Percentiles rank a stretch among this genome's conserved stretches.
Evolutionary conservation across 2,888 invertebrate genomes (phyloP).

Genomic region (Cloeon dipterum): DNA sequence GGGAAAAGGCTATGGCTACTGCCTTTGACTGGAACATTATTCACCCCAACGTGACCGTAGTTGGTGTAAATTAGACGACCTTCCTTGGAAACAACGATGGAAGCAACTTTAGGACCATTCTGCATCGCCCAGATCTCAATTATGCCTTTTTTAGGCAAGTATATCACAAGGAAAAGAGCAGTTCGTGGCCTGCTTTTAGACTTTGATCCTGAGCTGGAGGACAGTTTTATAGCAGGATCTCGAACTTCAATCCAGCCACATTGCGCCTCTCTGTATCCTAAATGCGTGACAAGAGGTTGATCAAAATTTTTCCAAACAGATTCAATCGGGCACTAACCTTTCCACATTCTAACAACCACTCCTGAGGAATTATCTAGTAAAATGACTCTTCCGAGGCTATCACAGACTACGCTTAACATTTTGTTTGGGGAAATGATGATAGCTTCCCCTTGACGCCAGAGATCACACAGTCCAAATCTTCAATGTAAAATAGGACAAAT

Average conservation of each 20-base stretch:
- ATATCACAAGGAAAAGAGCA: constrained; percentile 72
- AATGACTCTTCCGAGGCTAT: constrained; percentile 69
- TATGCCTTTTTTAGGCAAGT: constrained; percentile 75
- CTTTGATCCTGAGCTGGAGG: not conserved
- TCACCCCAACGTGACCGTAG: constrained; percentile 57
- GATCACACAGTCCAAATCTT: constrained; percentile 65
- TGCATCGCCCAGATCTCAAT: constrained; percentile 86
- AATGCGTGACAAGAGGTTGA: constrained; percentile 3
- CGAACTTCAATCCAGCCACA: constrained; percentile 73
- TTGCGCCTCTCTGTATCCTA: constrained; percentile 79
- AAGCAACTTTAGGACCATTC: constrained; percentile 71
- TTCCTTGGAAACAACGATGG: constrained; percentile 71
- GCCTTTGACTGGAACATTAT: constrained; percentile 23
- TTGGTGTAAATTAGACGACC: constrained; percentile 56
- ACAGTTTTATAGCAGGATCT: not conserved
- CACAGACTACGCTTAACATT: constrained; percentile 56
- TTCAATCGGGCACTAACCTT: too few relatives aligned
- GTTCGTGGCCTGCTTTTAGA: constrained; percentile 24
- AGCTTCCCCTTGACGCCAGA: constrained; percentile 46
- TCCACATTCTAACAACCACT: constrained; percentile 65
- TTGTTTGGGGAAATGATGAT: constrained; percentile 61
- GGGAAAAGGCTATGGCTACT: constrained; percentile 37
- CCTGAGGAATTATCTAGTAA: constrained; percentile 65
- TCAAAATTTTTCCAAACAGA: not conserved
- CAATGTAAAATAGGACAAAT: constrained; percentile 1